Base-by-base conservation (phyloP, 1,140 invertebrate genomes). In the Cotesia glomerata region DNA sequence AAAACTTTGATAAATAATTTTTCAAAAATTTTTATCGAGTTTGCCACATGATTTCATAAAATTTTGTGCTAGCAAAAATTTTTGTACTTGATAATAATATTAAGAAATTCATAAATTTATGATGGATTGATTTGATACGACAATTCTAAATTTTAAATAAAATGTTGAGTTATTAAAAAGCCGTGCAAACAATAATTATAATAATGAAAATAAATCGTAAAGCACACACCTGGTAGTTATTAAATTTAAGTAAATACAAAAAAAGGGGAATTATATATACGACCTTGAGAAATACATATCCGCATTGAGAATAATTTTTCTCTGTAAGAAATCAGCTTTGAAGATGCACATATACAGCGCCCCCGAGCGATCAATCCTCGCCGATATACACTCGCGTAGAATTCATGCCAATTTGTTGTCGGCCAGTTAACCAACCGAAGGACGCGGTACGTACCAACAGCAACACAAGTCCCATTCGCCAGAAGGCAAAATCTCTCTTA, bases 391-490 rank as follows among this genome's bases (percentile, higher is more conserved):
- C 61, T 65, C 69, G 16, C 3, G 13, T 75, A 78, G 80, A 84
- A 85, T 84, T 78, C 82, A 83, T 85, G 80, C 80, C 84, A 85
- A 85, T 85, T 85, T 84, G 83, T 84, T 83, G 77, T 71, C 70
- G 69, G 70, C 70, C 70, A 71, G 70, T 71, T 71, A 71, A 63
- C 66, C 36, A 58, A 61, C 70, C 62, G 62, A 58, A 65, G 59
- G 69, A 71, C 59, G 59, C 39, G 5, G 39, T 45, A 45, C 39
- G 39, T 45, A 45, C 39, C 4, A 45, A 45, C 39, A 45, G 39
- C 7, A 9, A 35, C 45, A 35, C 34, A 68, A 65, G 9, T 65
- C 39, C 69, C 26, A 71, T 71, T 65, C 51, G 62, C 70, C 69
- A 65, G 35, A 52, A 71, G 70, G 62, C 69, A 16, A 62, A 71